Conservation (phyloP, 1,140 invertebrate genomes). For the Telenomus remus region DNA sequence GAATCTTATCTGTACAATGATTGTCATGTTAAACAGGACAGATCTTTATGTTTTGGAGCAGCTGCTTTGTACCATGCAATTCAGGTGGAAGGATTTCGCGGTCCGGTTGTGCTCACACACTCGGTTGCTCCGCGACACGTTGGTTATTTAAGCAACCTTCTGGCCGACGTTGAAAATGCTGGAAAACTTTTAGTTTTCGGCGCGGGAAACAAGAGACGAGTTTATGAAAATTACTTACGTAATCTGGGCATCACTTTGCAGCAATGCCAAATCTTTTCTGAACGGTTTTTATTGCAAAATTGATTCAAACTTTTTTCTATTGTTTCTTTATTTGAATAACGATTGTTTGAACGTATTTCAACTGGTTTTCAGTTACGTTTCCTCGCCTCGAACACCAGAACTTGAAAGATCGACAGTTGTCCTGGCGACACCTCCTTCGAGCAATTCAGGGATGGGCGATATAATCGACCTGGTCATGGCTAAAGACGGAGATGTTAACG, state of each 20-base stretch:
- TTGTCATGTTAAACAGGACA: constrained; percentile 76
- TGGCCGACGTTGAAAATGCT: constrained; percentile 78
- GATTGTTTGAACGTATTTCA: too few relatives aligned
- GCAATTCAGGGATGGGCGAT: constrained; percentile 83
- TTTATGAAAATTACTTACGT: constrained; percentile 61
- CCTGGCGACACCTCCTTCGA: constrained; percentile 84
- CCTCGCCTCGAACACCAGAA: constrained; percentile 57
- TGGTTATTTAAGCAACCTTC: constrained; percentile 82
- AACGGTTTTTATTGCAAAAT: constrained; percentile 55
- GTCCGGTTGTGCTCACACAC: constrained; percentile 85
- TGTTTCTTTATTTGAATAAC: neutral
- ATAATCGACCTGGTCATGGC: constrained; percentile 81
- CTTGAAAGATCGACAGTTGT: constrained; percentile 83
- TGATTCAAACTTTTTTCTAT: neutral
- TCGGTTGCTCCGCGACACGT: constrained; percentile 83
- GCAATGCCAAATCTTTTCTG: constrained; percentile 70
- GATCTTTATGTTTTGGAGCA: constrained; percentile 84
- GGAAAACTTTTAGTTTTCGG: constrained; percentile 79
- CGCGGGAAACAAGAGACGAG: constrained; percentile 68
- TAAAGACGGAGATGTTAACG: constrained; percentile 62
- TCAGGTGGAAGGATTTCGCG: constrained; percentile 78
- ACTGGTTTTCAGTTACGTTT: constrained; percentile 55
- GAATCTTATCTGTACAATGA: constrained; percentile 1
- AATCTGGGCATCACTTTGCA: constrained; percentile 58
- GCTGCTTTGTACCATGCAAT: constrained; percentile 82